These are phyloP conservation scores for Idris sp. DNA, from an alignment of 1,140 invertebrate species.

Conservation along the genomic window DNA sequence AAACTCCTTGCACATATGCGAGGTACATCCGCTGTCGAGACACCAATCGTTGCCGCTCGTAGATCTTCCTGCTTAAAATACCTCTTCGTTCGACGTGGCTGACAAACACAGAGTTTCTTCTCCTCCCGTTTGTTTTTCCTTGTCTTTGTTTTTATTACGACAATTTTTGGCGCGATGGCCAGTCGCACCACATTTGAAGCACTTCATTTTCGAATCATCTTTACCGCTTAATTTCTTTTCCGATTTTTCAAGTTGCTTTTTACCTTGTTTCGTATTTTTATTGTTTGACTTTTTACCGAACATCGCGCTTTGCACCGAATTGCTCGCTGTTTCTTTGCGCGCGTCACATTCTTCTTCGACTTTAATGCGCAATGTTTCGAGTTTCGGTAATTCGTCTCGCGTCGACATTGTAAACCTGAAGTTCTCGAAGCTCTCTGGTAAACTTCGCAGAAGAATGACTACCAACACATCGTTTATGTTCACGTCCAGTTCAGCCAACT, in stretches of 20 bases:
- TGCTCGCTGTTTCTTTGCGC: background rate
- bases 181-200: background rate
- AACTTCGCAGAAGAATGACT: background rate
- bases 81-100: background rate
- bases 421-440: background rate
- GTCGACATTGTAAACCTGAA: background rate
- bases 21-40: slow-evolving; percentile 1
- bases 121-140: background rate
- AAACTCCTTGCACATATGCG: background rate
- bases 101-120: background rate
- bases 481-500: background rate
- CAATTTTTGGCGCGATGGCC: background rate
- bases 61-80: background rate
- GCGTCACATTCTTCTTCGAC: background rate
- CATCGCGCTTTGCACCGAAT: background rate
- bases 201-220: slow-evolving; percentile 1
- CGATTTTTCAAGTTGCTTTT: slow-evolving; percentile 3
- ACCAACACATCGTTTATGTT: background rate
- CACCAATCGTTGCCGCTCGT: background rate
- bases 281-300: background rate
- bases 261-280: background rate
- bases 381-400: background rate
- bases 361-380: background rate
- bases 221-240: slow-evolving; percentile 4
- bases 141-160: too few species aligned